Evolutionary conservation across 2,797 vertebrate genomes (phyloP), one percentile per base, ranked within the genome.

Genomic region (Hozukius guyotensis): DNA sequence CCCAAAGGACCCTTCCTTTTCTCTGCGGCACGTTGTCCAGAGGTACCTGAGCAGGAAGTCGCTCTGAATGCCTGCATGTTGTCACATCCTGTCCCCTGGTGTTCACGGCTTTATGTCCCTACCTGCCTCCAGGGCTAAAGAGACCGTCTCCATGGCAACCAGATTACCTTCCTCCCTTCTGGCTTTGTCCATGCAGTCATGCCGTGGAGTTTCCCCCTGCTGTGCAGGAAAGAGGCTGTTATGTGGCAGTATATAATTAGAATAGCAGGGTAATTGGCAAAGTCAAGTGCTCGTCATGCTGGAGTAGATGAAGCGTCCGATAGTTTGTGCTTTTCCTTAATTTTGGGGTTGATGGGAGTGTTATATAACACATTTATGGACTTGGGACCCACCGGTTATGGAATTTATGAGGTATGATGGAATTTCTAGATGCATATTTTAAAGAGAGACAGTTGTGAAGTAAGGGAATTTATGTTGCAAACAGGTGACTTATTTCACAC

Each of bases 201-300:
- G 22, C 89, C 66, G 76, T 91, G 89, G 79, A 90, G 85, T 89
- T 88, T 74, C 91, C 91, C 88, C 80, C 83, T 6, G 22, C 65
- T 75, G 71, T 64, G 32, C 18, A 93, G 86, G 87, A 93, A 89
- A 88, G 63, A 70, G 71, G 69, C 85, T 78, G 70, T 90, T 90
- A 88, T 73, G 66, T 77, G 55, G 86, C 84, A 88, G 81, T 57
- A 8, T 93, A 80, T 89, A 89, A 93, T 94, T 90, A 89, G 66
- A 86, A 85, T 71, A 71, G 80, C 82, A 57, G 86, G 34, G 75
- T 87, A 88, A 89, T 89, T 91, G 85, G 76, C 52, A 72, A 88
- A 90, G 64, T 65, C 57, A 57, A 71, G 60, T 13, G 7, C 49
- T 56, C 56, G 82, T 82, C 79, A 64, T 61, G 68, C 56, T 75